phyloP scores from a whole-genome alignment of 2,888 invertebrate genomes.

The Torymus texanus region DNA sequence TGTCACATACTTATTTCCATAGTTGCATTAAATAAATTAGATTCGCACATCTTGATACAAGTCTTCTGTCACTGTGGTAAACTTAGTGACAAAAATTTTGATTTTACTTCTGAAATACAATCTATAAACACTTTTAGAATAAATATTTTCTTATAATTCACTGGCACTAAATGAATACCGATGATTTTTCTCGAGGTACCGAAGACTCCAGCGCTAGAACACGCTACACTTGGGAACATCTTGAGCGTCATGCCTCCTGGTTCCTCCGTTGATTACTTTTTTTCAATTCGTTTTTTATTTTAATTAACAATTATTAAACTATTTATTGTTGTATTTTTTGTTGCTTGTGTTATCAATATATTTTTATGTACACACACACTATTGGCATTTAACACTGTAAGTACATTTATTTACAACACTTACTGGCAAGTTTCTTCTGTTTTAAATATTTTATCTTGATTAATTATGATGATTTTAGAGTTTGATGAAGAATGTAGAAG shows the following conservation, averaged over 20 bases:
- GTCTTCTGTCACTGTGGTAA: constrained; percentile 27
- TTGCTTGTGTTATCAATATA: constrained; percentile 55
- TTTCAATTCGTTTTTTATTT: constrained; percentile 48
- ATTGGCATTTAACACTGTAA: constrained; percentile 74
- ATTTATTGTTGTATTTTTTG: constrained; percentile 50
- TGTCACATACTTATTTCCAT: constrained; percentile 35
- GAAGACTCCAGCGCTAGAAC: constrained; percentile 48
- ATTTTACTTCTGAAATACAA: constrained; percentile 35
- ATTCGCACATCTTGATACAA: constrained; percentile 30
- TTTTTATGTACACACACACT: constrained; percentile 72
- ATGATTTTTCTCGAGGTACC: constrained; percentile 46
- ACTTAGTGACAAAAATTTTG: constrained; percentile 36
- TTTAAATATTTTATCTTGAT: constrained; percentile 55
- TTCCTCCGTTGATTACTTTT: constrained; percentile 34
- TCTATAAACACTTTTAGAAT: constrained; percentile 39
- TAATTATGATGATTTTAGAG: constrained; percentile 54
- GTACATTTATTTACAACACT: constrained; percentile 76
- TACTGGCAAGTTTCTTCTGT: constrained; percentile 66
- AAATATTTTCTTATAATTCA: constrained; percentile 41
- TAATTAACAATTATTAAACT: constrained; percentile 53
- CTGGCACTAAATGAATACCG: constrained; percentile 46
- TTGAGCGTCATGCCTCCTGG: constrained; percentile 18
- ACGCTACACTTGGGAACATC: constrained; percentile 42
- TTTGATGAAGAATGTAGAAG: constrained; percentile 29
- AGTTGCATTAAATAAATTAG: constrained; percentile 44